Evolutionary conservation across 2,113 vertebrate species (phyloP), one percentile per base, ranked within the genome.

Genomic region (Microcebus murinus): DNA sequence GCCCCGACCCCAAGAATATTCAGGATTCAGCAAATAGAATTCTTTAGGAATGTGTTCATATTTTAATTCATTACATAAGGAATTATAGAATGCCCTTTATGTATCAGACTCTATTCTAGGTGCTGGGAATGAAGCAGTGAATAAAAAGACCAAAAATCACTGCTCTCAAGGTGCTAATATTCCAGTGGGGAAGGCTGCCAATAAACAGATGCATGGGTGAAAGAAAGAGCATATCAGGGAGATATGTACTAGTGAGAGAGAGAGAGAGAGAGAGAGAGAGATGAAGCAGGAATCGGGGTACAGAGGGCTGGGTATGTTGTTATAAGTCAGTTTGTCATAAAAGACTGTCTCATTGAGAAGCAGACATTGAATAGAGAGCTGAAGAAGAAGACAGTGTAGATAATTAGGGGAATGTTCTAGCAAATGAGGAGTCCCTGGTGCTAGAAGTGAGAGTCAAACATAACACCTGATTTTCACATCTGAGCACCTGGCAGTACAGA

Each of bases 151-250:
- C 7, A 15, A 23, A 67, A 59, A 31, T n/a, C 8, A 2, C 45
- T 15, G n/a, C 21, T 23, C 50, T 74, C 4, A 21, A 83, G 57
- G 59, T 7, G 17, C 20, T 23, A 21, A 70, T 23, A 18, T 12
- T 34, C 0, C 3, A 1, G 7, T 3, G 48, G 21, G 6, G 67
- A 34, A 50, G 3, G 50, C 4, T 48, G 29, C 52, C 73, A 14
- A 9, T 3, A 45, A 42, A n/a, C 8, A 92, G 55, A 36, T 2
- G 6, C 0, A 0, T 7, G 15, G 21, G 14, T 25, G n/a, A 29
- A 77, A 65, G 0, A 34, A 20, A 52, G 0, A 8, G 52, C 9
- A 1, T 10, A 0, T 12, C 50, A 42, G 52, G 50, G 13, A 27
- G 45, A 48, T 36, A 8, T 6, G 23, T 15, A 23, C 52, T 4